Conservation (phyloP, 2,113 vertebrate species). For the Micromys minutus region DNA sequence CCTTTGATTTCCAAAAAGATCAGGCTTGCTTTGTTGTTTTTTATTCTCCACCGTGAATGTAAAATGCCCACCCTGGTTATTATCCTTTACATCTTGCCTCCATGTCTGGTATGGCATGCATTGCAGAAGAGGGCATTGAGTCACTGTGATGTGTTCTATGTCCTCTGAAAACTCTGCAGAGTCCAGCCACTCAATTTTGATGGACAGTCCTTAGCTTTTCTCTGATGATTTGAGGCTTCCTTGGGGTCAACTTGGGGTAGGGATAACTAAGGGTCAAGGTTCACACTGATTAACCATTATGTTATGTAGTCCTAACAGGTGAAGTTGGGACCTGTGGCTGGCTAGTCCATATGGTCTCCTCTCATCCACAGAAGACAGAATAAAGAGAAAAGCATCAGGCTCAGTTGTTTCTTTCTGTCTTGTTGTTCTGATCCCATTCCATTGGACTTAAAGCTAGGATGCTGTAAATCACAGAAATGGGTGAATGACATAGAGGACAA, state of each 20-base stretch:
- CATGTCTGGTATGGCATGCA: rapidly evolving
- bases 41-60: rapidly evolving
- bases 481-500: not conserved
- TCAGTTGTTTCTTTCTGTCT: too few species aligned
- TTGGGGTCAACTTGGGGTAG: rapidly evolving
- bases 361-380: not conserved
- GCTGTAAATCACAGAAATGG: not conserved
- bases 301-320: not conserved
- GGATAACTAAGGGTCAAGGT: not conserved
- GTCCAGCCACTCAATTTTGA: not conserved
- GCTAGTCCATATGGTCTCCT: not conserved
- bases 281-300: not conserved
- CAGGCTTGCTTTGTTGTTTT: too few species aligned
- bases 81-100: rapidly evolving
- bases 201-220: not conserved
- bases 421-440: not conserved
- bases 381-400: not conserved
- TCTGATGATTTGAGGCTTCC: not conserved
- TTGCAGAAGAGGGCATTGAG: not conserved
- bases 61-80: too few species aligned
- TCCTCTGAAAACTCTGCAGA: not conserved
- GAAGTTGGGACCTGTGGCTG: not conserved
- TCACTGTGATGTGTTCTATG: rapidly evolving
- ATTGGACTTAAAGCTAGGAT: not conserved
- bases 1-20: too few species aligned